These are phyloP conservation scores for Tipula helvola DNA, from an alignment of 2,888 invertebrate species.

Conservation along the genomic window DNA sequence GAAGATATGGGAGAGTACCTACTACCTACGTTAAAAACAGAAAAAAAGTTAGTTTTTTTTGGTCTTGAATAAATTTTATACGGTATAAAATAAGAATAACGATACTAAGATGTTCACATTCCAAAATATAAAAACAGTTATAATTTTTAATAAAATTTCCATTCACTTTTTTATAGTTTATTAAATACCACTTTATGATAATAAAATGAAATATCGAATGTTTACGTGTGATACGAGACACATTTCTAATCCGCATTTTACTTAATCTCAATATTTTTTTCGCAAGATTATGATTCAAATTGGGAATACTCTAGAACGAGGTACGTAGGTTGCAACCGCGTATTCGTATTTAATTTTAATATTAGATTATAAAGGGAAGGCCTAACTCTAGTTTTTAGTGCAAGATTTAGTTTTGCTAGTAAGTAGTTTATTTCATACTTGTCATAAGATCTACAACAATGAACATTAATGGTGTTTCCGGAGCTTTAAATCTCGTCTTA, in stretches of 20 bases:
- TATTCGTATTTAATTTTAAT: no score
- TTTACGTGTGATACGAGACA: neutral
- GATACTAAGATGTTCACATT: neutral
- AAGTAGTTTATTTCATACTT: no score
- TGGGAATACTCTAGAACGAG: no score
- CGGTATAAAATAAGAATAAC: neutral
- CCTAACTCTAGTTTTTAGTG: no score
- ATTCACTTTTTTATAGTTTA: neutral
- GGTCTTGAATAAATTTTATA: neutral
- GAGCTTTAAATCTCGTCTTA: no score
- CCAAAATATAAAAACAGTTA: neutral
- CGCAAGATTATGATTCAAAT: neutral
- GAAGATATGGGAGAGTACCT: neutral
- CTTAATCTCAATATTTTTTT: neutral
- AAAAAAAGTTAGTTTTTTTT: neutral
- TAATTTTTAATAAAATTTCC: neutral
- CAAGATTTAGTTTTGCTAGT: no score
- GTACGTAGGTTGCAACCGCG: no score
- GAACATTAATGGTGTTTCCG: no score
- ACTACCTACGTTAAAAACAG: neutral
- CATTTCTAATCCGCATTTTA: neutral
- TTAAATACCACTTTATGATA: neutral
- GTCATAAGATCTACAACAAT: no score
- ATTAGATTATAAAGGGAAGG: no score
- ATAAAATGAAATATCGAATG: neutral